Evolutionary conservation across 2,113 vertebrate genomes (phyloP).

Genomic region (Setophaga petechia): DNA sequence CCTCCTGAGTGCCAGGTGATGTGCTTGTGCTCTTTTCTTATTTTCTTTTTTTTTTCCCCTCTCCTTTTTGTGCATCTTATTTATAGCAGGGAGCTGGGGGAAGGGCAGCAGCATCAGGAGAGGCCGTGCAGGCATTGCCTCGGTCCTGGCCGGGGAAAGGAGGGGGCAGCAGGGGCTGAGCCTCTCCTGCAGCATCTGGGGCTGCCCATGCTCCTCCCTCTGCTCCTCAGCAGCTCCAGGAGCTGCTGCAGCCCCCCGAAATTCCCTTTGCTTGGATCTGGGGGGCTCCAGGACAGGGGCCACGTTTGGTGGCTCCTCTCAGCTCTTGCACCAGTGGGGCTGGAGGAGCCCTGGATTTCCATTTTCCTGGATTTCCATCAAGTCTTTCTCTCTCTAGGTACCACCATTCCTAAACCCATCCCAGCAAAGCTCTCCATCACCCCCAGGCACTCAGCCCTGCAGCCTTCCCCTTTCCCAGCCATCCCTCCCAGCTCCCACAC

Average conservation of each 20-base stretch:
- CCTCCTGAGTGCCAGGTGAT: not conserved
- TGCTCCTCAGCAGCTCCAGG: not conserved
- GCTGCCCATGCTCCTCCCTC: fast-evolving
- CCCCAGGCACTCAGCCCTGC: not conserved
- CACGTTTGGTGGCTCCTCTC: fast-evolving
- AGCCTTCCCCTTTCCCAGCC: not conserved
- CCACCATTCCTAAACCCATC: not conserved
- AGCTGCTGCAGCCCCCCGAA: not conserved
- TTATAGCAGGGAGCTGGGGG: not conserved
- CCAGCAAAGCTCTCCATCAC: not conserved
- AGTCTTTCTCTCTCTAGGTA: not conserved
- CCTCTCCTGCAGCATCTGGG: not conserved
- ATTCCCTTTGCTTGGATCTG: not conserved
- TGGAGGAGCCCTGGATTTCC: not conserved
- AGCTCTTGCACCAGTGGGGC: not conserved
- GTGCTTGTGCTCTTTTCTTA: not conserved
- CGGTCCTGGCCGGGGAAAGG: not conserved
- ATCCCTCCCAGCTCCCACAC: fast-evolving
- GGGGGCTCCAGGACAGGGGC: not conserved
- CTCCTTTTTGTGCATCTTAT: not conserved
- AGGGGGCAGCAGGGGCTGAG: not conserved
- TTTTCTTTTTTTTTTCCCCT: not conserved
- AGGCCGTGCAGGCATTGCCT: fast-evolving
- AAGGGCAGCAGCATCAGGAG: not conserved
- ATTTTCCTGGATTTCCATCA: fast-evolving